Base-by-base conservation (phyloP, 2,888 invertebrate genomes). In the Parnassius apollo region DNA sequence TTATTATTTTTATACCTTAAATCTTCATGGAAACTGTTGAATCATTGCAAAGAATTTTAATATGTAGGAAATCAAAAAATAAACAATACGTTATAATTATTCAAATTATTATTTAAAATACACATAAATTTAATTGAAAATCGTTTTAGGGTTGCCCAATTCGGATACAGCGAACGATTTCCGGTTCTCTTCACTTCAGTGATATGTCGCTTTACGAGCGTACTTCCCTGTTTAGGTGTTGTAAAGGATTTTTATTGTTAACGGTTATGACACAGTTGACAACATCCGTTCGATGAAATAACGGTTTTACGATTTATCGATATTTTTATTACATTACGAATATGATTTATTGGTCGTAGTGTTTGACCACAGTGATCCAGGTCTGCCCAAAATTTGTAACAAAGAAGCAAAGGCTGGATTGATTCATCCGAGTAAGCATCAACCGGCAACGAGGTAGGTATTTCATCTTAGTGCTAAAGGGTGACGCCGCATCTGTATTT, bases 221-320 rank as follows among this genome's bases (percentile, higher is more conserved):
- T 8, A 46, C 59, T 52, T 53, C 59, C 46, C 59, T 50, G 49
- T 61, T 61, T 56, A 50, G 61, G 54, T 60, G 55, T 55, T 60
- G 55, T 44, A 42, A 60, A 55, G 49, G 50, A 50, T 55, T 61
- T 61, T 60, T 60, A 50, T 55, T 61, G 50, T 25, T 18, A 56
- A 55, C 55, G 42, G 61, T 61, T 60, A 60, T 60, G 49, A 49
- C 49, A 13, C 13, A n/a, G 49, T 49, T 46, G 48, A 48, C 48
- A n/a, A 60, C 54, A 60, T 60, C 60, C 60, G 60, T 54, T 12
- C 13, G 13, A 49, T 49, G 25, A 25, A 2, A 42, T 54, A 59
- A 48, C 59, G 59, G 59, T 53, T 3, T 53, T 22, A 9, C 22
- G 10, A 3, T 9, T 54, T 42, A 35, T 35, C 4, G 35, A 35